Evolutionary conservation across 2,888 invertebrate genomes (phyloP), one percentile per base, ranked within the genome.

Genomic region (Odontocerum albicorne): DNA sequence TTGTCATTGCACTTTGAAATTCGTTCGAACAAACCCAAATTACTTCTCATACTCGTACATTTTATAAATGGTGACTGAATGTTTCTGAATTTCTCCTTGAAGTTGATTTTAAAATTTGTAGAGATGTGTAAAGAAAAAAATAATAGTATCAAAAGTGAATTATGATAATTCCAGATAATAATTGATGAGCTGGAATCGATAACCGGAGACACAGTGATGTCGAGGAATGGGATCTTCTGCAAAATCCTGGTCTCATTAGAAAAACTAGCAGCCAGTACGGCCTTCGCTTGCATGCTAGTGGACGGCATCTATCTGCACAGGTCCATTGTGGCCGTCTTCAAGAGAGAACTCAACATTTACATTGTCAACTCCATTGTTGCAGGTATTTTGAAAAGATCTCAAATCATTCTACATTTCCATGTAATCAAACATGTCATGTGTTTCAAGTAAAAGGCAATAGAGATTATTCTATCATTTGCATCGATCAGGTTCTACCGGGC

Each of bases 201-300:
- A 0, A 54, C 62, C 1, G 71, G 70, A 1, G 72, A 74, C 6
- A 77, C 79, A 0, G 72, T 75, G 1, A 74, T 86, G 77, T 69
- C 72, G 1, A 63, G 66, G 0, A 80, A 85, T 62, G 70, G 76
- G 0, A 64, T 75, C 1, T 70, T 71, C 7, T 86, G 86, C 62
- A 73, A 80, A 39, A 58, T 78, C 8, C 68, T 86, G 8, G 78
- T 83, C 0, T 72, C 81, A 39, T 69, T 80, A 1, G 83, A 83
- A 60, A 76, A 78, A 36, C 64, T 77, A 1, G 74, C 81, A 0
- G 77, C 75, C 3, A 84, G 83, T 64, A 72, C 74, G 0, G 85
- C 87, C 38, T 88, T 86, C 64, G 78, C 83, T 2, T 85, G 84
- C 66, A 88, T 88, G 87, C 70, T 87, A 39, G 71, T 83, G 1